Evolutionary conservation across 2,113 vertebrate species (phyloP).

Genomic region (Gymnarchus niloticus): DNA sequence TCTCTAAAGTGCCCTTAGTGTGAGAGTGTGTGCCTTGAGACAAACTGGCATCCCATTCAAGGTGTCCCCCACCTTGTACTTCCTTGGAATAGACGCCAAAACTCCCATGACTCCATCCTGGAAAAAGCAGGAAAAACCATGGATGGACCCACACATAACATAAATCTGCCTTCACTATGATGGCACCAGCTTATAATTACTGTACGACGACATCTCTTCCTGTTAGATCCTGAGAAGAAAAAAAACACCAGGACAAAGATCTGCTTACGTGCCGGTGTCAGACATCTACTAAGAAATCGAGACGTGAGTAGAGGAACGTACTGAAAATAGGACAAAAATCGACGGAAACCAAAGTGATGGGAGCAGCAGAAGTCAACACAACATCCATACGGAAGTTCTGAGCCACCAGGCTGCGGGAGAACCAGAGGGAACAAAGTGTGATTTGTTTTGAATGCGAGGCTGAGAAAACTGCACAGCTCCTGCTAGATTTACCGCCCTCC

Average conservation of each 20-base stretch:
- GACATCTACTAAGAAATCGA: neutral
- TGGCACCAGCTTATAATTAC: neutral
- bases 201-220: neutral
- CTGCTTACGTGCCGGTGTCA: neutral
- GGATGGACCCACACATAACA: no score
- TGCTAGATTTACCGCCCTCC: constrained; percentile 16
- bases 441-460: neutral
- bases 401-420: neutral
- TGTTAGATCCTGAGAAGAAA: neutral
- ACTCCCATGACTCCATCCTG: no score
- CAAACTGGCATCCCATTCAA: no score
- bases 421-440: neutral
- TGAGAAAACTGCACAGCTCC: neutral
- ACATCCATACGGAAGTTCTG: neutral
- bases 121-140: no score
- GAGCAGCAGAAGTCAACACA: neutral
- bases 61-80: no score
- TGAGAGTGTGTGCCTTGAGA: no score
- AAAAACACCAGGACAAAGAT: neutral
- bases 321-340: neutral
- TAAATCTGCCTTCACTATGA: no score
- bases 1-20: no score
- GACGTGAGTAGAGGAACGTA: neutral
- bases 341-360: neutral
- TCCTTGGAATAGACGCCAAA: no score